A percentile compares a stretch with the other conserved stretches of the same genome.
These are phyloP conservation scores for Amyelois transitella DNA, from an alignment of 1,140 invertebrate genomes.

Conservation along the genomic window DNA sequence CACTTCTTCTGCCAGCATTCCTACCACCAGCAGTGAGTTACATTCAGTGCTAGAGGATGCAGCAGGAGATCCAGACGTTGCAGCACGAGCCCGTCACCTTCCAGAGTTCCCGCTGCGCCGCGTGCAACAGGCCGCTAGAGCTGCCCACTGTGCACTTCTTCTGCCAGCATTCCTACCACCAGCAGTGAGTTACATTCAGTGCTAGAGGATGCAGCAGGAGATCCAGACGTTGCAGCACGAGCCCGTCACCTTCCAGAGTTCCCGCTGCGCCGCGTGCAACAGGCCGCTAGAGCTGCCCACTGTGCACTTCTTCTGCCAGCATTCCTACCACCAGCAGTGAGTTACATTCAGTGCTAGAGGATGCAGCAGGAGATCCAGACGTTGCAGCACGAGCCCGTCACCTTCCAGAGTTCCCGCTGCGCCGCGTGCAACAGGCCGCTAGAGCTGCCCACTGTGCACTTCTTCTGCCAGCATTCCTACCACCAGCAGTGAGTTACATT, in stretches of 20 bases:
- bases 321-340: too few species aligned
- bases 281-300: too few species aligned
- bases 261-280: too few species aligned
- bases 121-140: too few species aligned
- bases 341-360: conserved; percentile 82
- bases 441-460: conserved; percentile 93
- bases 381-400: conserved; percentile 80
- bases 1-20: too few species aligned
- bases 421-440: conserved; percentile 89
- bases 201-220: not conserved
- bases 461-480: conserved; percentile 95
- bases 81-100: not conserved
- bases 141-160: too few species aligned
- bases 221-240: not conserved
- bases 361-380: conserved; percentile 85
- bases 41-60: not conserved
- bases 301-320: too few species aligned
- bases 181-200: not conserved
- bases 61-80: not conserved
- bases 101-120: conserved; percentile 74
- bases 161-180: too few species aligned
- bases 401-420: conserved; percentile 89
- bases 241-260: too few species aligned
- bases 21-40: not conserved
- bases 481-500: conserved; percentile 93